Conservation (phyloP, 2,888 invertebrate genomes). For the Chaetogeoica ovagalla region DNA sequence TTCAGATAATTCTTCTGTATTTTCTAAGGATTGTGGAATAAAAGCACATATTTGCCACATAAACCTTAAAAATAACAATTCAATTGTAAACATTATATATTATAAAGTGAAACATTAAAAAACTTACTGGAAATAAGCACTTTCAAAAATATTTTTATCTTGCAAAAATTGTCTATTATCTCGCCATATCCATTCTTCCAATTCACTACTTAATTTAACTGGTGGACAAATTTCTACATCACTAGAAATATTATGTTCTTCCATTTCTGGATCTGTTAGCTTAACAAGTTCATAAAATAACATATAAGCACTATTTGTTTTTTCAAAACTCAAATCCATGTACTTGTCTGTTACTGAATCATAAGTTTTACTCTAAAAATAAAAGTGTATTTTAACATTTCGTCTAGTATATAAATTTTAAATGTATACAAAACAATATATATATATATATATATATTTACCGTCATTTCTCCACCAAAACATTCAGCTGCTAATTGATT, state of each 20-base stretch:
- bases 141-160: constrained; percentile 94
- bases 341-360: constrained; percentile 96
- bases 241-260: constrained; percentile 58
- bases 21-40: constrained; percentile 84
- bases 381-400: not conserved
- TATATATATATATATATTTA: constrained; percentile 59
- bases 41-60: constrained; percentile 96
- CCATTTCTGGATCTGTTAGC: constrained; percentile 56
- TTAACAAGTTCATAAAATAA: constrained; percentile 83
- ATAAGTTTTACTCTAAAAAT: constrained; percentile 85
- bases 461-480: constrained; percentile 96
- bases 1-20: constrained; percentile 78
- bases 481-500: constrained; percentile 93
- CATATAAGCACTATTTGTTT: constrained; percentile 97
- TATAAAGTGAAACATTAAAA: not conserved
- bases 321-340: constrained; percentile 96
- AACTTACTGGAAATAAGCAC: constrained; percentile 87
- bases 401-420: not conserved
- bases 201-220: constrained; percentile 72
- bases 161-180: constrained; percentile 94
- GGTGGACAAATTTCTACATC: constrained; percentile 57
- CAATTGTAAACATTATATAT: constrained; percentile 22
- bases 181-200: constrained; percentile 96
- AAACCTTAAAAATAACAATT: constrained; percentile 67
- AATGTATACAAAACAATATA: not conserved